Percentiles rank a stretch among this genome's conserved stretches.
These are phyloP conservation scores for Galleria mellonella DNA, from an alignment of 1,140 invertebrate genomes.

Conservation along the genomic window DNA sequence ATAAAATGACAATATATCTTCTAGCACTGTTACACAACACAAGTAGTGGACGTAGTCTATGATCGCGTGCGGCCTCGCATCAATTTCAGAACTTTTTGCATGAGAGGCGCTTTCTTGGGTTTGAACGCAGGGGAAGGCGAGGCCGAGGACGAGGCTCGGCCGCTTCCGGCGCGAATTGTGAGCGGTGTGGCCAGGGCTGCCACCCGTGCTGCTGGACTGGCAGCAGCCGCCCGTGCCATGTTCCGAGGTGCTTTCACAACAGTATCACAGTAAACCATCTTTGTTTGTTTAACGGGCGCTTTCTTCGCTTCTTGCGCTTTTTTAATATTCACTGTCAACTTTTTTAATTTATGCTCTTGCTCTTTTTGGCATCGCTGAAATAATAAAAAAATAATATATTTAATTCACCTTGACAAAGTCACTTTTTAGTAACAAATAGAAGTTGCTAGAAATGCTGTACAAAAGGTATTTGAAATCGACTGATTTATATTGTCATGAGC, in stretches of 20 bases:
- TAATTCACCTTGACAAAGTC: too few species aligned
- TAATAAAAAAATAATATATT: too few species aligned
- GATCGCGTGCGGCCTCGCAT: constrained; percentile 85
- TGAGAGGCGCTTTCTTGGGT: constrained; percentile 87
- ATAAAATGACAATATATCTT: too few species aligned
- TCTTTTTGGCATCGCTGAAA: constrained; percentile 87
- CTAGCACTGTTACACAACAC: too few species aligned
- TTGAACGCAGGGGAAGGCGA: constrained; percentile 31
- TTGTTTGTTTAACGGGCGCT: constrained; percentile 86
- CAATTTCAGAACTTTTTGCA: constrained; percentile 89
- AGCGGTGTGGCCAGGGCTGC: constrained; percentile 63
- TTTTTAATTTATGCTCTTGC: constrained; percentile 87
- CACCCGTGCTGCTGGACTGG: constrained; percentile 75
- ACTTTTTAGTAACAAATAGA: too few species aligned
- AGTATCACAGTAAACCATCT: constrained; percentile 92
- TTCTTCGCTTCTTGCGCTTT: constrained; percentile 85
- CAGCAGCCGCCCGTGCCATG: constrained; percentile 75
- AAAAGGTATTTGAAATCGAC: too few species aligned
- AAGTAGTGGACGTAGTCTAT: constrained; percentile 12
- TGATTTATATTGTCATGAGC: too few species aligned
- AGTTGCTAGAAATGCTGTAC: too few species aligned
- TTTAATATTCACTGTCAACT: constrained; percentile 87
- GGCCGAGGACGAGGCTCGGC: constrained; percentile 23
- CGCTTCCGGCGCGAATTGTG: constrained; percentile 58
- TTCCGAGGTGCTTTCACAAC: constrained; percentile 90